Base-by-base conservation (phyloP, 1,140 invertebrate species). In the Drosophila lacteicornis region DNA sequence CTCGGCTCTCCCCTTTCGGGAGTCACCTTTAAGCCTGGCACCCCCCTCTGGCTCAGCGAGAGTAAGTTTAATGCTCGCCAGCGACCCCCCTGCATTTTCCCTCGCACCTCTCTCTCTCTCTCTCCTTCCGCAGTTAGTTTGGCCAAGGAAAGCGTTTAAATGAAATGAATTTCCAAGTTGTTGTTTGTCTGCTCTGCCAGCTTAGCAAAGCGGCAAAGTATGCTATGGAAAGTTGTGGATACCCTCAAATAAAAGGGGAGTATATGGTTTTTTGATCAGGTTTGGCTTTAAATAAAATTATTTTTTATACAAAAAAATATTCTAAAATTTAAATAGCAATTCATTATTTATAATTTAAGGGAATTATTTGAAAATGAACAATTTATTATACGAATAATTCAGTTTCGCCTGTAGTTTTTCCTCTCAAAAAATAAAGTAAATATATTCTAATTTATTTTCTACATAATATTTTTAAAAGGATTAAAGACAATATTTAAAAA, bases 91-190 rank as follows among this genome's bases (percentile, higher is more conserved):
- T 76, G 62, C 66, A 61, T 38, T 55, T 27, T 42, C 49, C 55
- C 30, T 36, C 40, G 8, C 33, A 11, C 42, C 30, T 9, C 11
- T 15, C 22, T 45, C 7, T 25, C 7, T 25, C 22, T 19, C 42
- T 49, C 27, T 38, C 78, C 43, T 22, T 55, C 17, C 38, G 15
- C 47, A 43, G 36, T 73, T 58, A 53, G 67, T 59, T 75, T 65
- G 59, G 60, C 45, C 45, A 53, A 75, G 51, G 51, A 80, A 85
- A 80, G 68, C 69, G 82, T 85, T 84, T 84, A 86, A 86, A 76
- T 63, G 75, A 86, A 86, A 86, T 87, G 79, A 79, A 79, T 87
- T 86, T 82, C 70, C 55, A 69, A 75, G 63, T 67, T 79, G 68
- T 74, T 79, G 75, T 79, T 79, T 79, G 76, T 69, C 49, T 33